Percentiles rank a stretch among this genome's conserved stretches.
Evolutionary conservation across 2,888 invertebrate genomes (phyloP).

Genomic region (Drosophila fungiperda): DNA sequence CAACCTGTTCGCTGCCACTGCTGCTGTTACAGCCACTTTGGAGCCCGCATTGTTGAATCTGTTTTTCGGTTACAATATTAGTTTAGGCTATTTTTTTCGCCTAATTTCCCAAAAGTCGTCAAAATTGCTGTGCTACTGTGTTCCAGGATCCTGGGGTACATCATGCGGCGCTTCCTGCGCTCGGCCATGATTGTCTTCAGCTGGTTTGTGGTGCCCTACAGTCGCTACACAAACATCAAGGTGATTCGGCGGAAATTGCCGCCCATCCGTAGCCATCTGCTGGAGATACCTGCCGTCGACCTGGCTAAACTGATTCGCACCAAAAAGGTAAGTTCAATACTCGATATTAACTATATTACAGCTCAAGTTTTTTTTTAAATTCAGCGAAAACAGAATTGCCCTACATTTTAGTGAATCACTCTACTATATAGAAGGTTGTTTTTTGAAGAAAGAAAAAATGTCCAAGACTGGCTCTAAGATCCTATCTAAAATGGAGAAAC

Average conservation of each 20-base stretch:
- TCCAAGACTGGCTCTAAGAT: background rate
- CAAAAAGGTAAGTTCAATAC: conserved; percentile 87
- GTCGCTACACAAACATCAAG: conserved; percentile 86
- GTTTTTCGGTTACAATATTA: conserved; percentile 27
- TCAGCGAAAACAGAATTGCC: background rate
- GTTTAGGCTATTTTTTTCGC: background rate
- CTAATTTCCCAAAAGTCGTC: conserved; percentile 64
- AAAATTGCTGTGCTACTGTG: conserved; percentile 85
- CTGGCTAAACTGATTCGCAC: conserved; percentile 90
- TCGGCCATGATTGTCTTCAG: conserved; percentile 87
- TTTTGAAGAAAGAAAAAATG: background rate
- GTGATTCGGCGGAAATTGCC: conserved; percentile 88
- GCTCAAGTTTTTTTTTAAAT: conserved; percentile 1
- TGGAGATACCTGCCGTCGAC: conserved; percentile 89
- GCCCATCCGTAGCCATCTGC: conserved; percentile 88
- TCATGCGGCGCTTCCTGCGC: conserved; percentile 87
- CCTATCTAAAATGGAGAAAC: background rate
- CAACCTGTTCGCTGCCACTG: conserved; percentile 64
- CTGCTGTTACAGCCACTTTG: background rate
- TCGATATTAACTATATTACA: background rate
- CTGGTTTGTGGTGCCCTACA: conserved; percentile 87
- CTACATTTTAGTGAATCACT: background rate
- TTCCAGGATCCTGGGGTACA: conserved; percentile 88
- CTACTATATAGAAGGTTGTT: background rate
- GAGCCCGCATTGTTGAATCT: conserved; percentile 42